Evolutionary conservation across 2,113 vertebrate species (phyloP), one percentile per base, ranked within the genome.

Genomic region (Probosciger aterrimus): DNA sequence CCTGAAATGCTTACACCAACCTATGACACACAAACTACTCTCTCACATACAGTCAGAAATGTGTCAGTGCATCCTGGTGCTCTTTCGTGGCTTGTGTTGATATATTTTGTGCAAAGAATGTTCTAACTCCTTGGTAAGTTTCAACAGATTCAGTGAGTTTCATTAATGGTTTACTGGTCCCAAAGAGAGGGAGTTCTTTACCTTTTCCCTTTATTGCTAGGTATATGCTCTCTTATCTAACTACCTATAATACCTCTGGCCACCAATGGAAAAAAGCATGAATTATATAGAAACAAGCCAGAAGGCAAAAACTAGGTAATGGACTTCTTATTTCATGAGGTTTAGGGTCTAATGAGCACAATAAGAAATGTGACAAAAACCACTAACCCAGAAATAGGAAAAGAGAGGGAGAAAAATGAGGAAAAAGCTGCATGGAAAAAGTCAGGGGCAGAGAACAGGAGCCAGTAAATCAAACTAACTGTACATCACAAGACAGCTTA

Each of bases 71-170:
- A 9, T 52, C 2, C 2, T 27, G 14, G 11, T 2, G 2, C 4
- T 1, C 14, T 69, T 44, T 18, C 0, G 0, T 30, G 5, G 15
- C 60, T 81, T 75, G 9, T 35, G 15, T n/a, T 46, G 18, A 18
- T 23, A 15, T 52, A 46, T 65, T 82, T 71, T 87, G 39, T 60
- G 20, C 14, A 30, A 76, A 76, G 31, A 76, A 43, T 20, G 7
- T n/a, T 60, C 50, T 52, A 52, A 52, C 3, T 5, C 14, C 22
- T 52, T 43, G 44, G 31, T 27, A 52, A 24, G 18, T 27, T 92
- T 73, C 59, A 88, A 46, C 20, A 53, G 44, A 47, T 35, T 53
- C 44, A 43, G 10, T 83, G 57, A 53, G 12, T n/a, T 83, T 11
- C 24, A 24, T 18, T 28, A 39, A 46, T 2, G 35, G 6, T 57